Evolutionary conservation across 2,113 vertebrate species (phyloP), one percentile per base, ranked within the genome.

Genomic region (Dicentrarchus labrax): DNA sequence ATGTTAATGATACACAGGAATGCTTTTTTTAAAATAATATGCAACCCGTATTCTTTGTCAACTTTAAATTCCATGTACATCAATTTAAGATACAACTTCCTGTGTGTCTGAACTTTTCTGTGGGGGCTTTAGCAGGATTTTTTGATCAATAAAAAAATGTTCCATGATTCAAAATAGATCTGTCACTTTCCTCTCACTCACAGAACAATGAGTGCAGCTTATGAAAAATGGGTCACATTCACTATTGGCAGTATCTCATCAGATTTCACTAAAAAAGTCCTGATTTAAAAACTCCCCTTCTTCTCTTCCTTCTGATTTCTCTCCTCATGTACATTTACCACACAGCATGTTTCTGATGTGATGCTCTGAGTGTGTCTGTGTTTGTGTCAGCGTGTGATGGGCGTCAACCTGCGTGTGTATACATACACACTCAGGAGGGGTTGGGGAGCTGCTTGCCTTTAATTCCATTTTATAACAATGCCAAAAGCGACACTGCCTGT

Each of bases 401-500:
- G 50, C 50, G 50, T 53, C 19, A 21, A 53, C 50, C 50, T 61
- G 30, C 69, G 65, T 72, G 54, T 71, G 61, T 86, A 71, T 71
- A 51, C 60, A 64, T 22, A 48, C 54, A 61, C 43, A 72, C 87
- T 72, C 3, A 24, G 83, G 80, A 86, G 84, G 79, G 82, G 68
- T 65, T 50, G 59, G 11, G 59, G 67, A 76, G 76, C 80, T 65
- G 81, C 43, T 74, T 90, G 86, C 89, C 30, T 90, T 93, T 89
- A 91, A 90, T 93, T 87, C 86, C 75, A 78, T 90, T 92, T 88
- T 77, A 92, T 92, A 92, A 93, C 88, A 93, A 92, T 82, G 92
- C 93, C 91, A 86, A 93, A 92, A 94, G 94, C 91, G 43, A 82
- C 77, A 83, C 71, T 83, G 87, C 72, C 75, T 93, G 91, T 93